Percentiles rank a stretch among this genome's conserved stretches.
Evolutionary conservation across 2,113 vertebrate genomes (phyloP).

Genomic region (Microtus richardsoni): DNA sequence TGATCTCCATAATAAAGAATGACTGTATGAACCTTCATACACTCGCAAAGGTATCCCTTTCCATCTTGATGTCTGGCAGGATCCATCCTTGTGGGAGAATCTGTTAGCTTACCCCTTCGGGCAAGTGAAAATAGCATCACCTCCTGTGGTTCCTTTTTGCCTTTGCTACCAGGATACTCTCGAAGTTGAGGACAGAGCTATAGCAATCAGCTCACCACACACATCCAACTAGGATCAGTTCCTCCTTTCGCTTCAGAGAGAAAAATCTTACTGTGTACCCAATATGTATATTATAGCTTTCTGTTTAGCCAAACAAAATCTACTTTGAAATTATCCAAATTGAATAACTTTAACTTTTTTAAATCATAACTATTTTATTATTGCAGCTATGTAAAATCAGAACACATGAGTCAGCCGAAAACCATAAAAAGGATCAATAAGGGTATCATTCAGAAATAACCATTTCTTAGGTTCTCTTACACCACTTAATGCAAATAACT

Average conservation of each 20-base stretch:
- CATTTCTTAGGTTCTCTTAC: constrained; percentile 7
- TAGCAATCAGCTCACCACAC: neutral
- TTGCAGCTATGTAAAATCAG: neutral
- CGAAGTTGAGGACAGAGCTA: neutral
- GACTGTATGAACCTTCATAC: neutral
- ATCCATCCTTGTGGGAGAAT: neutral
- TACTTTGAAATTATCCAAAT: neutral
- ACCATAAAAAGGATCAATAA: neutral
- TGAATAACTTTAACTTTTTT: neutral
- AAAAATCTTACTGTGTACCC: neutral
- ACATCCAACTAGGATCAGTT: neutral
- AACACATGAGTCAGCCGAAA: constrained; percentile 18
- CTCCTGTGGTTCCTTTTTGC: neutral
- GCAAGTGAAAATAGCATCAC: neutral
- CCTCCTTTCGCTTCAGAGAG: neutral
- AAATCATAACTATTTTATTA: neutral
- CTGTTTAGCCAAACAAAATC: neutral
- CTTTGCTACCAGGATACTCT: neutral
- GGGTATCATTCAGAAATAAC: neutral
- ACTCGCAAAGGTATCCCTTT: neutral
- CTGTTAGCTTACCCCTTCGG: neutral
- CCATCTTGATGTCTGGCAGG: neutral
- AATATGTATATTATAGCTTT: neutral
- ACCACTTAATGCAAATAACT: constrained; percentile 12
- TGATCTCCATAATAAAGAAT: neutral